These are phyloP conservation scores for Ramphastos sulfuratus DNA, from an alignment of 2,113 vertebrate genomes.

Conservation along the genomic window DNA sequence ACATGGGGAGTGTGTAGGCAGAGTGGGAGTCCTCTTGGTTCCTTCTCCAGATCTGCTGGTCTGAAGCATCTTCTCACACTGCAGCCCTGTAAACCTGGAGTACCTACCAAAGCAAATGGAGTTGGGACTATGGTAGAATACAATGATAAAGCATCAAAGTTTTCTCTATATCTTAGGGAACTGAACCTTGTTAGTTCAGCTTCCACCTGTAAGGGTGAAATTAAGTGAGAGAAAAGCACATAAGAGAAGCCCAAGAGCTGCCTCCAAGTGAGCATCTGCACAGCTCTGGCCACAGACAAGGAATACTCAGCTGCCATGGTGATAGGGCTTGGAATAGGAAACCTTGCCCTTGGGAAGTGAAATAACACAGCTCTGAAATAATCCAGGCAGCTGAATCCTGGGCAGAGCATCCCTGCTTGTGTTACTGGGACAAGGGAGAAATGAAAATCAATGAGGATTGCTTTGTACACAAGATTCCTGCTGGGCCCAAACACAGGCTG, in stretches of 20 bases:
- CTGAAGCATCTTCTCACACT: rapidly evolving
- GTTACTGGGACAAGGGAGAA: background rate
- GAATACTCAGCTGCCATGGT: background rate
- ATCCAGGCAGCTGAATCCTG: background rate
- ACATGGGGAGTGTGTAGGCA: no score
- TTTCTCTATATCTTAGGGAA: background rate
- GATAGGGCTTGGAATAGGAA: background rate
- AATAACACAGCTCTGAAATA: background rate
- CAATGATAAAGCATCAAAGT: background rate
- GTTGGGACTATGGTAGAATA: rapidly evolving
- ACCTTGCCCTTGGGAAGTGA: background rate
- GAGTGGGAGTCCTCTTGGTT: background rate
- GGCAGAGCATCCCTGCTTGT: background rate
- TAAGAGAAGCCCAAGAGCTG: background rate
- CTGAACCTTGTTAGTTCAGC: background rate
- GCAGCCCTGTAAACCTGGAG: background rate
- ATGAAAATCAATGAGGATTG: background rate
- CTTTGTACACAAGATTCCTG: background rate
- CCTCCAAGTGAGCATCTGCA: background rate
- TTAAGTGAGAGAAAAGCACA: background rate
- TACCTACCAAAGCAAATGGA: background rate
- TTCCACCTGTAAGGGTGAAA: background rate
- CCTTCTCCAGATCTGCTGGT: background rate
- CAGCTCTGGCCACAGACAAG: background rate
- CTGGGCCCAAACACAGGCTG: background rate